These are phyloP conservation scores for Alectoris magna DNA, from an alignment of 2,797 vertebrate species.

Conservation along the genomic window DNA sequence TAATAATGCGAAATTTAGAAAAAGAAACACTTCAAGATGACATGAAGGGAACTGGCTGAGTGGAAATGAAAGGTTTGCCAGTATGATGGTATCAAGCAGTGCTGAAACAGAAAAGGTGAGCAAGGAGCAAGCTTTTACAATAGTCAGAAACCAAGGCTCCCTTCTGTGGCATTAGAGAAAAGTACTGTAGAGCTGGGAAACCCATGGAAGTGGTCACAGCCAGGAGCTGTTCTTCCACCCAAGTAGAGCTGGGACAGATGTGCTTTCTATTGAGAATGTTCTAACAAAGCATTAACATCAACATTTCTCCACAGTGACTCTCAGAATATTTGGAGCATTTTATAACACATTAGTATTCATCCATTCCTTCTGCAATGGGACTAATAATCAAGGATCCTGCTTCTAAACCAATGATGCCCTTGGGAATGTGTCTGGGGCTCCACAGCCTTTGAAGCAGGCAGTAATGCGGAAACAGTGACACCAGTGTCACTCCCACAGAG, in stretches of 20 bases:
- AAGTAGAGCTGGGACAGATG: not conserved
- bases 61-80: not conserved
- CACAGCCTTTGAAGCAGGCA: not conserved
- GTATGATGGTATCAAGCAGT: not conserved
- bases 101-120: not conserved
- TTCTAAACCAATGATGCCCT: not conserved
- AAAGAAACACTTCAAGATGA: not conserved
- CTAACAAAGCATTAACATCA: not conserved
- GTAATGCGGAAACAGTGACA: conserved; percentile 52
- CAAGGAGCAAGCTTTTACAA: not conserved
- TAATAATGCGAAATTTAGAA: not conserved
- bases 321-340: conserved; percentile 1
- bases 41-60: not conserved
- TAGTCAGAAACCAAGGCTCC: not conserved
- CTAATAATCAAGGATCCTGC: not conserved
- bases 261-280: not conserved
- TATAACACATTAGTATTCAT: not conserved
- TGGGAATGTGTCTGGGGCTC: not conserved
- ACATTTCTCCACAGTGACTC: not conserved
- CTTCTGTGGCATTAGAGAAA: not conserved
- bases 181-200: not conserved
- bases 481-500: not conserved
- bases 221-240: not conserved
- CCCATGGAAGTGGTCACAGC: not conserved
- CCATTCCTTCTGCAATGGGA: conserved; percentile 36